Evolutionary conservation across 2,888 invertebrate species (phyloP), one percentile per base, ranked within the genome.

Genomic region (Kryphioiulus occultus): DNA sequence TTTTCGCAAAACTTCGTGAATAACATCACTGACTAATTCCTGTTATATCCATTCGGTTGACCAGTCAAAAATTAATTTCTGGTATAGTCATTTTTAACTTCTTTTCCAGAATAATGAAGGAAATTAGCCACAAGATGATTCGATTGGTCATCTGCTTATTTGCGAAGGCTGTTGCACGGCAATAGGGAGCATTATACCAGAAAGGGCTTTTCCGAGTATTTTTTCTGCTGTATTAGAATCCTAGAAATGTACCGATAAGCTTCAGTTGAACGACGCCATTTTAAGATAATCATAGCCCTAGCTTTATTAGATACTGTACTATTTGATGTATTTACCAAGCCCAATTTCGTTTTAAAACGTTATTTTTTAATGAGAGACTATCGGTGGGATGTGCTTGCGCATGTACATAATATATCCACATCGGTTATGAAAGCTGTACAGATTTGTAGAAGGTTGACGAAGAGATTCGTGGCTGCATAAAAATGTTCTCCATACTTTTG

Each of bases 321-420:
- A 26, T 10, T 26, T 68, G 22, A n/a, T 10, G 53, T n/a, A 22
- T 59, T 59, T 22, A 22, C 22, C 2, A 26, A 68, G 68, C 26
- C 26, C 68, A 68, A 7, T 26, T 26, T 68, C 10, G 7, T 22
- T 68, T 68, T 68, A n/a, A 26, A 68, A 26, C 26, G 2, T 26
- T 68, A 68, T 68, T 68, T 68, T 68, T 68, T 68, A 68, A 68
- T 68, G 26, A 68, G n/a, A 68, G 68, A 53, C n/a, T 68, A 68
- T 68, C 12, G 26, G 68, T 22, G 26, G 68, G 68, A 68, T 22
- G 10, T 68, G 68, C 68, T 22, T 68, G 68, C 5, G 68, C 26
- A 26, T 68, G 68, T 68, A 68, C 22, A 68, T 68, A 68, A 68
- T 26, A 68, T 68, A 68, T 26, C 68, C 68, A 12, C 22, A 68